Percentiles rank a stretch among this genome's conserved stretches.
Evolutionary conservation across 2,113 vertebrate genomes (phyloP).

Genomic region (Eupsittula cactorum): DNA sequence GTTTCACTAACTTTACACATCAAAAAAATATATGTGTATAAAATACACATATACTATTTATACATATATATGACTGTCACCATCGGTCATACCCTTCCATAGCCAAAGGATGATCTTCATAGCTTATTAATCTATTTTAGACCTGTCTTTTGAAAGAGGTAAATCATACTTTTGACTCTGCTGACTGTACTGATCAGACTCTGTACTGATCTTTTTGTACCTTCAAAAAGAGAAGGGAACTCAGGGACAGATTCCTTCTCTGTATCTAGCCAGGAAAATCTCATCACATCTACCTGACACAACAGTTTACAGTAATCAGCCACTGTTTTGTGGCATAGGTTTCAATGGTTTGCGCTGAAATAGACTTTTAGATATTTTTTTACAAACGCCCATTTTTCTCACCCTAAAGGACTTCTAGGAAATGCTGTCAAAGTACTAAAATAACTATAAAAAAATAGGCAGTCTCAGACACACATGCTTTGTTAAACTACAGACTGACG

Average conservation of each 20-base stretch:
- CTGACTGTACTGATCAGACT: neutral
- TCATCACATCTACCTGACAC: neutral
- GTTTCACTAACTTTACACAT: neutral
- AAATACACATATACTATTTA: neutral
- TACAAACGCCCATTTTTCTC: rapidly evolving
- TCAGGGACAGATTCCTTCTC: neutral
- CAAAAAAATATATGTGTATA: neutral
- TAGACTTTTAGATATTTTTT: neutral
- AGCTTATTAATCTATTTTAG: neutral
- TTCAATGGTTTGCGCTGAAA: neutral
- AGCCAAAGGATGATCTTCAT: neutral
- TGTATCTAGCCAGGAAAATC: neutral
- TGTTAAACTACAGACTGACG: neutral
- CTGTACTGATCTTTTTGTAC: neutral
- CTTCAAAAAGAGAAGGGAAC: neutral
- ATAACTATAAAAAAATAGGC: neutral
- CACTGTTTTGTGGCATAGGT: neutral
- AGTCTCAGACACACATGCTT: neutral
- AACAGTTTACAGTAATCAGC: neutral
- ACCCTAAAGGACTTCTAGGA: neutral
- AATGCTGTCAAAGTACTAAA: neutral
- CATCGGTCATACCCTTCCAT: neutral
- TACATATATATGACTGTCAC: neutral
- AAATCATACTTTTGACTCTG: neutral
- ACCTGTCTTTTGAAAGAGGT: neutral